Conservation (phyloP, 1,140 invertebrate genomes). For the Holotrichia oblita region DNA sequence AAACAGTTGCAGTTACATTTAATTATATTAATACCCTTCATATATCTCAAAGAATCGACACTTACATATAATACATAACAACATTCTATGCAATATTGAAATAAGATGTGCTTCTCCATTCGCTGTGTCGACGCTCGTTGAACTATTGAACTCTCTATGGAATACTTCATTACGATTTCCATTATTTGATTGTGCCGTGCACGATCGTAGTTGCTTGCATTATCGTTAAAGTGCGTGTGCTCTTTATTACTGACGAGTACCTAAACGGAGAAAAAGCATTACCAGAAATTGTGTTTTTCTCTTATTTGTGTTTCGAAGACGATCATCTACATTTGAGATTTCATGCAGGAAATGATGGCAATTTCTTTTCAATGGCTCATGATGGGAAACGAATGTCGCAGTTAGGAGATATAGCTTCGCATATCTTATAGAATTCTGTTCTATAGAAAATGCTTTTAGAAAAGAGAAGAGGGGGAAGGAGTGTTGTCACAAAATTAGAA, state of each 20-base stretch:
- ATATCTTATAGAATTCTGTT: too few relatives aligned
- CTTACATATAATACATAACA: too few relatives aligned
- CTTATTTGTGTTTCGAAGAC: slow-evolving; percentile 15
- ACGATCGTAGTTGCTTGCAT: slow-evolving; percentile 24
- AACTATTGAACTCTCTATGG: slow-evolving; percentile 19
- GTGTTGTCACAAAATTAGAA: too few relatives aligned
- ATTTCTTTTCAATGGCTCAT: slow-evolving; percentile 19
- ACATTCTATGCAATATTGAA: neutral
- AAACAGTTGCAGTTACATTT: too few relatives aligned
- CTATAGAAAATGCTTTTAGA: too few relatives aligned
- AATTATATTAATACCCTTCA: too few relatives aligned
- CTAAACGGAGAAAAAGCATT: slow-evolving; percentile 26
- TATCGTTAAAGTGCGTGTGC: slow-evolving; percentile 27
- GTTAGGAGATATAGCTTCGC: too few relatives aligned
- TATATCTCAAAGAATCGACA: too few relatives aligned
- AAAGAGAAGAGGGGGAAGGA: too few relatives aligned
- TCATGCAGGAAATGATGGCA: slow-evolving; percentile 33
- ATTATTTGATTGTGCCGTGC: slow-evolving; percentile 33
- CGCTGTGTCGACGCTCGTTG: neutral
- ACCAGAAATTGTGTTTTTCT: slow-evolving; percentile 5
- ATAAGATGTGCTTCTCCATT: neutral
- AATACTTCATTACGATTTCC: slow-evolving; percentile 29
- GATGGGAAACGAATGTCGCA: neutral
- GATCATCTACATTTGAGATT: slow-evolving; percentile 32
- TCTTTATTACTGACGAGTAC: slow-evolving; percentile 14